Base-by-base conservation (phyloP, 1,140 invertebrate genomes). In the Microplitis demolitor region DNA sequence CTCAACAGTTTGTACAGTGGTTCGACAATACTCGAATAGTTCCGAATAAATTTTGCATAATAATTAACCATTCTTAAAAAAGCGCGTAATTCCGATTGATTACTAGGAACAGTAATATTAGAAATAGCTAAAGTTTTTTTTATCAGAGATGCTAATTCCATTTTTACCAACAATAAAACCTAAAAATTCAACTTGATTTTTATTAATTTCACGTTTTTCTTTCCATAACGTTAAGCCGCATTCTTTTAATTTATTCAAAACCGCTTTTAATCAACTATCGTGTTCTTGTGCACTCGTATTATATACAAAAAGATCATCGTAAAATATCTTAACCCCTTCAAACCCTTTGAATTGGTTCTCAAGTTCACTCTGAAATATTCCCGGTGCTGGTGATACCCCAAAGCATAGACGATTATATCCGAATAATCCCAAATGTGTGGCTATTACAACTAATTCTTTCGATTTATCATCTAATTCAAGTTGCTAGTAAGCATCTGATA, bases 401-500 rank as follows among this genome's bases (percentile, higher is more conserved):
- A 69, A 69, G 34, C 66, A 69, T 11, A 69, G 35, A 13, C 66
- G 56, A n/a, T 54, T 56, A 16, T 54, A 68, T 4, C 24, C 34
- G 39, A 35, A 69, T 14, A 69, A 16, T 14, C 67, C 67, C 13
- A 37, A 45, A 39, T 69, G 67, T 33, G 63, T 72, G 3, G 70
- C 34, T 11, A 72, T 72, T 4, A 63, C 63, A 1, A 75, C 69
- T 34, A 81, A 71, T 31, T 72, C 69, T 66, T 72, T 75, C 11
- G 82, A 82, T 45, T 75, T 69, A 14, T 80, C 74, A 66, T 77
- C 78, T 16, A 84, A 58, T 53, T 67, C 66, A 4, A 85, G 56
- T 63, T 85, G 82, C 60, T 71, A 63, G 69, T 83, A 85, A 1
- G 82, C 84, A 34, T 78, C 61, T 8, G 68, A 69, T 14, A 84